Evolutionary conservation across 2,113 vertebrate species (phyloP).

Genomic region (Gobio gobio): DNA sequence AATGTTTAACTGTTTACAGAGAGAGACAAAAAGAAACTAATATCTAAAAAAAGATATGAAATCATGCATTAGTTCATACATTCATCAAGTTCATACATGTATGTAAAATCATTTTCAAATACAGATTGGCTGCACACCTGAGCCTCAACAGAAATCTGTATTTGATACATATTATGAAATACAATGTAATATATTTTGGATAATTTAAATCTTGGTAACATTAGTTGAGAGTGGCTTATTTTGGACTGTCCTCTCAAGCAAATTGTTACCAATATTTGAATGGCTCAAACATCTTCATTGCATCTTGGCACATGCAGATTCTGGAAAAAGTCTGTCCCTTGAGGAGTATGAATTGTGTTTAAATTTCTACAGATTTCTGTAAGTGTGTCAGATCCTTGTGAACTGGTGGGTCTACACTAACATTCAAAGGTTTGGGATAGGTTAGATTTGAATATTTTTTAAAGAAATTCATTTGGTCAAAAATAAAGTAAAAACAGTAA

Average conservation of each 20-base stretch:
- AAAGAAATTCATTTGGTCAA: too few relatives aligned
- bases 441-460: neutral
- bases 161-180: conserved; percentile 33
- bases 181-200: conserved; percentile 5
- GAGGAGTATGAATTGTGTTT: neutral
- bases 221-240: neutral
- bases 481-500: too few relatives aligned
- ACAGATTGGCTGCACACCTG: conserved; percentile 36
- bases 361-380: neutral
- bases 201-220: conserved; percentile 26
- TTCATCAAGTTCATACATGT: too few relatives aligned
- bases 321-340: conserved; percentile 7
- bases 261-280: conserved; percentile 39
- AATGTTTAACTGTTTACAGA: neutral
- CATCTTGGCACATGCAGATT: conserved; percentile 1
- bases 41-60: neutral
- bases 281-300: conserved; percentile 17
- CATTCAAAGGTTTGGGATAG: neutral
- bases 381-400: neutral
- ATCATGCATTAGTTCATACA: conserved; percentile 19
- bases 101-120: conserved; percentile 26
- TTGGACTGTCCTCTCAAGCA: conserved; percentile 10
- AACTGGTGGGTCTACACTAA: neutral
- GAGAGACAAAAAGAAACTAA: neutral
- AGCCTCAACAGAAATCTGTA: conserved; percentile 39